Conservation (phyloP, 2,888 invertebrate genomes). For the Loripinus fragilis region DNA sequence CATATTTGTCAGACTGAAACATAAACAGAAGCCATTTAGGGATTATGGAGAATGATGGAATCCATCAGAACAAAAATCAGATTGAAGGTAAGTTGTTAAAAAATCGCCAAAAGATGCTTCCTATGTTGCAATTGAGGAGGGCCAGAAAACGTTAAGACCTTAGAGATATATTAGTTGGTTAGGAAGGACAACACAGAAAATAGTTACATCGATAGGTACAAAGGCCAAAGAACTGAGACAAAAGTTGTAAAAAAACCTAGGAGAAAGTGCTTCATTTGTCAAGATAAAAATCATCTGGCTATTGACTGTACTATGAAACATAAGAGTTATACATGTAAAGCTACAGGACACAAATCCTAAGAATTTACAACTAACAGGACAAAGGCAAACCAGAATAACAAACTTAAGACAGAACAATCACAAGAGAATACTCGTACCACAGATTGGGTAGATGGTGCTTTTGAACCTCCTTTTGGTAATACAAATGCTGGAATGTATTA, state of each 20-base stretch:
- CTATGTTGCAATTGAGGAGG: not conserved
- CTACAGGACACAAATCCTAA: not conserved
- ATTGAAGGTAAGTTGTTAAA: not conserved
- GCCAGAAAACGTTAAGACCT: not conserved
- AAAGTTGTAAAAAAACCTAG: not conserved
- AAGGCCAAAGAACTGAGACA: not conserved
- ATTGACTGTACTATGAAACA: not conserved
- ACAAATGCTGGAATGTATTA: conserved; percentile 1
- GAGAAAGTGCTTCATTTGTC: not conserved
- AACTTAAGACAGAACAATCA: not conserved
- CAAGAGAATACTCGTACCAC: too few species aligned
- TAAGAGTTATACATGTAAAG: not conserved
- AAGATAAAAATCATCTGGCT: not conserved
- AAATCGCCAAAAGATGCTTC: not conserved
- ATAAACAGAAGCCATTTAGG: not conserved
- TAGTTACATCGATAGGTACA: not conserved
- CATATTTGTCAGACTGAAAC: not conserved
- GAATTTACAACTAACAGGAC: not conserved
- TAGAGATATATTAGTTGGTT: not conserved
- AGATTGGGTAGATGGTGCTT: not conserved
- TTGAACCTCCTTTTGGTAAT: not conserved
- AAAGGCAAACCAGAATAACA: not conserved
- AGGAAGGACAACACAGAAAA: not conserved
- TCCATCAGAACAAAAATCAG: too few species aligned
- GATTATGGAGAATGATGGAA: too few species aligned